Base-by-base conservation (phyloP, 2,797 vertebrate genomes). In the Eurystomus glaucurus region DNA sequence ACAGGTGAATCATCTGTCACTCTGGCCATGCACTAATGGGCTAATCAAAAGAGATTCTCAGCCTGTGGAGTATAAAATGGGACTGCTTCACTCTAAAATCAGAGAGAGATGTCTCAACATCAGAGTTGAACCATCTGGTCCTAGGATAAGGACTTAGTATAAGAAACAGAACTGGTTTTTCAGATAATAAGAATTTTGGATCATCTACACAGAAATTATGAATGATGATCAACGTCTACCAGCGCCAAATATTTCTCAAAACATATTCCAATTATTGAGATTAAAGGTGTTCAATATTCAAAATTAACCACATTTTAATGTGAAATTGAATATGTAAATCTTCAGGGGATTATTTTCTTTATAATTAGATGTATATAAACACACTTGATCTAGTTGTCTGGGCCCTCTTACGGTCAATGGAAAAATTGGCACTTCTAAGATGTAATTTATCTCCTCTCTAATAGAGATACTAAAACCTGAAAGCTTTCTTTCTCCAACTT, bases 1-100 rank as follows among this genome's bases (percentile, higher is more conserved):
- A 81, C 95, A 89, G 94, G 88, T 80, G 85, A 71, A 68, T 82
- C 70, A 75, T 86, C 92, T 94, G 92, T 48, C 93, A 48, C 54
- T 52, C 90, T 80, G 89, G 94, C 95, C 74, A 45, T 9, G 71
- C 68, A 31, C 90, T 95, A 82, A 92, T 41, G 33, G 82, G 85
- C 70, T 66, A 82, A 81, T 82, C 72, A 85, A 29, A 75, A 46
- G 57, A 17, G 29, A 62, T 72, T 83, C 90, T 51, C 68, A 68
- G 88, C 62, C 72, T 19, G 65, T 3, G 31, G 19, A 85, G 81
- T 21, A 14, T 3, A 5, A 58, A 58, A 14, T 10, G 25, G 29
- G 55, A 66, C 33, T 37, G 37, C 51, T 86, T 61, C 52, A 33
- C 16, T 41, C 26, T 37, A 39, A 75, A n/a, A 75, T 4, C 29